A percentile compares a stretch with the other conserved stretches of the same genome.
Conservation (phyloP, 2,797 vertebrate species). For the Echeneis naucrates region DNA sequence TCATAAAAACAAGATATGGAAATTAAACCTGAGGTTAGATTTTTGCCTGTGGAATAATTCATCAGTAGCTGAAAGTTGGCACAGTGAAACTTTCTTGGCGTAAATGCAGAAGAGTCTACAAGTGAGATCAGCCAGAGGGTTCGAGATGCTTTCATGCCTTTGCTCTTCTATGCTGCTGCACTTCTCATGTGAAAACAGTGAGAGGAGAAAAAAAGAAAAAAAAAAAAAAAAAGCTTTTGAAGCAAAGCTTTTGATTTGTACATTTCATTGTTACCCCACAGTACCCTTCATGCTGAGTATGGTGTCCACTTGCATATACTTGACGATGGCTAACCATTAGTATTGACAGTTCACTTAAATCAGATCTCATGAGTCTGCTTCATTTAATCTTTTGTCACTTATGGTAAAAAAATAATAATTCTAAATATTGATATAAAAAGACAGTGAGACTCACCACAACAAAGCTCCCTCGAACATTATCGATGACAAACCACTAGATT, state of each 20-base stretch:
- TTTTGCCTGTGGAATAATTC: not conserved
- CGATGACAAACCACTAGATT: too few species aligned
- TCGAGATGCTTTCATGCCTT: not conserved
- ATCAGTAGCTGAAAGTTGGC: not conserved
- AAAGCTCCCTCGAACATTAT: too few species aligned
- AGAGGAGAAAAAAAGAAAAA: not conserved
- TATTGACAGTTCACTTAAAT: too few species aligned
- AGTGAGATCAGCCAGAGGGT: not conserved
- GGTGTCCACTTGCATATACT: not conserved
- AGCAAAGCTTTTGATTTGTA: not conserved
- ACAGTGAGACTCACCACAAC: too few species aligned
- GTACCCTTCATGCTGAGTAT: not conserved
- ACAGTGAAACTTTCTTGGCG: not conserved
- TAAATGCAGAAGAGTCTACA: not conserved
- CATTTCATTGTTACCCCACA: not conserved
- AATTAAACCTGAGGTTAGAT: not conserved
- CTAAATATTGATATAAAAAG: too few species aligned
- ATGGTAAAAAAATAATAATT: not conserved
- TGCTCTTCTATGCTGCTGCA: not conserved
- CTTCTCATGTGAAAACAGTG: not conserved
- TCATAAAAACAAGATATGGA: not conserved
- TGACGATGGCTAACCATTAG: not conserved
- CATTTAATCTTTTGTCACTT: not conserved
- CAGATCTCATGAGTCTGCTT: not conserved
- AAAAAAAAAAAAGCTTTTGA: too few species aligned